These are phyloP conservation scores for Pollenia angustigena DNA, from an alignment of 2,888 invertebrate species.

Conservation along the genomic window DNA sequence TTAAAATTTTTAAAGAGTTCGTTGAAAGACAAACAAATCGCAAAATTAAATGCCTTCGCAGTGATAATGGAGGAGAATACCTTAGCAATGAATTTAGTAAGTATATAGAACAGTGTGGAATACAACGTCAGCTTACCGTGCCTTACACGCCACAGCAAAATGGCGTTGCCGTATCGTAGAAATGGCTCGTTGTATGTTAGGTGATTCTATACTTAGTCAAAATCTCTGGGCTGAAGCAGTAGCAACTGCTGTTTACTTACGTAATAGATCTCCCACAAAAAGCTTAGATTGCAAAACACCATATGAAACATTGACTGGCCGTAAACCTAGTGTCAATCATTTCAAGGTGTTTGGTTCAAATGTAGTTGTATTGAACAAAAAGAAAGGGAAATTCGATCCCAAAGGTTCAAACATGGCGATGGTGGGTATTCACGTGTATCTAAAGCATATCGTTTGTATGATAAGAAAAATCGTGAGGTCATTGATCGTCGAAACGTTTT, in stretches of 20 bases:
- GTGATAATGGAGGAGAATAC: conserved; percentile 52
- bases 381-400: neutral
- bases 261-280: too few relatives aligned
- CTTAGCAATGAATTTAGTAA: conserved; percentile 54
- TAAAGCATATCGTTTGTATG: conserved; percentile 9
- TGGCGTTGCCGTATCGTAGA: conserved; percentile 62
- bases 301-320: conserved; percentile 68
- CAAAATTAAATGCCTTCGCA: neutral
- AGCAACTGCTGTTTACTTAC: conserved; percentile 56
- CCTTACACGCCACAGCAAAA: conserved; percentile 75
- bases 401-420: conserved; percentile 16
- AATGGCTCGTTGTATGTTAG: conserved; percentile 75
- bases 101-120: conserved; percentile 65
- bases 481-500: neutral
- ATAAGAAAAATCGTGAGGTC: neutral
- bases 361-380: conserved; percentile 12
- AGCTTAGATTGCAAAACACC: conserved; percentile 54
- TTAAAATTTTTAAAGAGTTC: neutral
- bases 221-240: conserved; percentile 75
- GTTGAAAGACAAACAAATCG: conserved; percentile 57
- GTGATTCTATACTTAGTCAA: conserved; percentile 74
- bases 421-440: conserved; percentile 4
- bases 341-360: conserved; percentile 60
- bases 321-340: conserved; percentile 68
- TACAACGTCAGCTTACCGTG: conserved; percentile 68